Base-by-base conservation (phyloP, 2,888 invertebrate species). In the Nomada lathburiana region DNA sequence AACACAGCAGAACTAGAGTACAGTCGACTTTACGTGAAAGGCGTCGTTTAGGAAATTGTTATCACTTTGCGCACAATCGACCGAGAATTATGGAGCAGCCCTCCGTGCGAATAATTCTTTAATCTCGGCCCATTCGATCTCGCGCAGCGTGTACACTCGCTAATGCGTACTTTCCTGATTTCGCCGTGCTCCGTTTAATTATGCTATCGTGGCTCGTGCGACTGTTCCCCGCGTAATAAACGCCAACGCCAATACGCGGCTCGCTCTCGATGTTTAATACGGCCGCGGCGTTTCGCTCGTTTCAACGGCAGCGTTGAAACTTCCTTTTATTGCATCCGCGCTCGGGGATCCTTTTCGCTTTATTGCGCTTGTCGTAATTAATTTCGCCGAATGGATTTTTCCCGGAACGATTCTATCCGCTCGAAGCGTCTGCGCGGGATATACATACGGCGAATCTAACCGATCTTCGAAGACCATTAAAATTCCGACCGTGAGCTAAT, bases 141-240 rank as follows among this genome's bases (percentile, higher is more conserved):
- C 59, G 7, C 26, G 26, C 13, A 7, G 50, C 73, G 13, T 20
- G 13, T 47, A 16, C 16, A 36, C 50, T 50, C 62, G 44, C n/a
- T 47, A 57, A 29, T 5, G 59, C 59, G 57, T 59, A 69, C 13
- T 47, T 47, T 87, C 53, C 67, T 50, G 69, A 50, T 57, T 73
- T 71, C 53, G 18, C 9, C 20, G 11, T 23, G 18, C 52, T 52
- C 42, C 62, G 50, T 79, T 67, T 67, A 65, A 77, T 76, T 72
- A 77, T 64, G 73, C 73, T 73, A 73, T 77, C 72, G 52, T 44
- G 2, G 50, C 42, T 67, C 67, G 74, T 9, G 26, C 72, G 62
- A 57, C 44, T 13, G 52, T 71, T 36, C 62, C 36, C 52, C 72
- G 62, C 62, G 55, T 50, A 71, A 71, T 76, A 76, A 71, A 76